phyloP scores from a whole-genome alignment of 2,888 invertebrate genomes.

The Cyclophora albipunctata region DNA sequence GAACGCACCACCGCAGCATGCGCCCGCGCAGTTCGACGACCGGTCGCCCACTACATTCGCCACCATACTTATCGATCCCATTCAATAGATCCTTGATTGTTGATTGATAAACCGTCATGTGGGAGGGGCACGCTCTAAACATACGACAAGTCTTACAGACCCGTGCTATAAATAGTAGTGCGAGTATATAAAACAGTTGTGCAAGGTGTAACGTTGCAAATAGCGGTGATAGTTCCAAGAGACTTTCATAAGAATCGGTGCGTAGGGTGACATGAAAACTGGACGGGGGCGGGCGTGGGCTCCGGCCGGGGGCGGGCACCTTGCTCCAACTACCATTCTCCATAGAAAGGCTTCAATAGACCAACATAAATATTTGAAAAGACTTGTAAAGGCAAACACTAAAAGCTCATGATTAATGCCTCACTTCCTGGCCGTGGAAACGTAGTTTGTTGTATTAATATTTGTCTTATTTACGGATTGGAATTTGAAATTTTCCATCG shows the following conservation, averaged over 20 bases:
- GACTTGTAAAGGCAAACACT: constrained; percentile 6
- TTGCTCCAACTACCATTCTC: constrained; percentile 21
- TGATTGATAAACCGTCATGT: constrained; percentile 60
- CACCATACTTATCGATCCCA: constrained; percentile 62
- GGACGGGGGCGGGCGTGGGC: constrained; percentile 35
- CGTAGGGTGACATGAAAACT: constrained; percentile 35
- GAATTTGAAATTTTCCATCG: too few relatives aligned
- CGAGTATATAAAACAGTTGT: not conserved
- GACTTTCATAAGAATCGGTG: constrained; percentile 22
- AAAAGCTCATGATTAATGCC: too few relatives aligned
- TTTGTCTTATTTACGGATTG: too few relatives aligned
- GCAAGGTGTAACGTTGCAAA: constrained; percentile 16
- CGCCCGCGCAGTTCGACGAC: constrained; percentile 75
- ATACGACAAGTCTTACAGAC: constrained; percentile 14
- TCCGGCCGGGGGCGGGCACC: constrained; percentile 31
- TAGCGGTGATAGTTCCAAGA: constrained; percentile 15
- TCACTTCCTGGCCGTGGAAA: too few relatives aligned
- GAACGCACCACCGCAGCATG: constrained; percentile 58
- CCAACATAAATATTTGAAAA: constrained; percentile 4
- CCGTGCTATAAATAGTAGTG: too few relatives aligned
- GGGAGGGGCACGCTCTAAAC: constrained; percentile 50
- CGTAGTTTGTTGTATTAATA: too few relatives aligned
- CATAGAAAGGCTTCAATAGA: constrained; percentile 5
- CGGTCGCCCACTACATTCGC: constrained; percentile 62
- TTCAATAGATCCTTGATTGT: constrained; percentile 67